phyloP scores from a whole-genome alignment of 2,113 vertebrate species.

The Turnix velox region DNA sequence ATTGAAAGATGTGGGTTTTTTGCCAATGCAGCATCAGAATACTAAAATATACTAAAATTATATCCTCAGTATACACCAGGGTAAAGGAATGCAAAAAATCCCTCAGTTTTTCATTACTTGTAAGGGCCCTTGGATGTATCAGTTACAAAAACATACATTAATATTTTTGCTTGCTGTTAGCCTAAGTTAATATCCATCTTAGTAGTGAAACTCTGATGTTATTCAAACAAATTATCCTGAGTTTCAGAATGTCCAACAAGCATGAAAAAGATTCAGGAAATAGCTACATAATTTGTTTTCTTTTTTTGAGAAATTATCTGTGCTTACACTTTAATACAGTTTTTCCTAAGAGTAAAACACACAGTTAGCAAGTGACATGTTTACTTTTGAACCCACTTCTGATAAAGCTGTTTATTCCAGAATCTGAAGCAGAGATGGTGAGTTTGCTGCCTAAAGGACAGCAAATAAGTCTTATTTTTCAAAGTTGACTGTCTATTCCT shows the following conservation, averaged over 20 bases:
- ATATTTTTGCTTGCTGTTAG: conserved; percentile 16
- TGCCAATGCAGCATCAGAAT: background rate
- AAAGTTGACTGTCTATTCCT: background rate
- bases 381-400: conserved; percentile 30
- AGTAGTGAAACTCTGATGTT: conserved; percentile 22
- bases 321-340: background rate
- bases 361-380: conserved; percentile 9
- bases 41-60: background rate
- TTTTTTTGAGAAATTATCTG: conserved; percentile 34
- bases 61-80: background rate
- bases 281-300: conserved; percentile 33
- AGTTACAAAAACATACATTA: conserved; percentile 8
- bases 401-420: conserved; percentile 35
- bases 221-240: conserved; percentile 42
- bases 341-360: conserved; percentile 19
- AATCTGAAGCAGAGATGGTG: background rate
- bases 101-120: background rate
- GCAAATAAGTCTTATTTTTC: background rate
- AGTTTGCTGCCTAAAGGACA: background rate
- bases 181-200: conserved; percentile 30
- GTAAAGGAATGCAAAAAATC: background rate
- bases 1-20: background rate
- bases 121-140: conserved; percentile 7
- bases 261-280: conserved; percentile 41
- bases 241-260: conserved; percentile 1